Percentiles rank a stretch among this genome's conserved stretches.
Conservation (phyloP, 2,797 vertebrate species). For the Phataginus tetradactyla region DNA sequence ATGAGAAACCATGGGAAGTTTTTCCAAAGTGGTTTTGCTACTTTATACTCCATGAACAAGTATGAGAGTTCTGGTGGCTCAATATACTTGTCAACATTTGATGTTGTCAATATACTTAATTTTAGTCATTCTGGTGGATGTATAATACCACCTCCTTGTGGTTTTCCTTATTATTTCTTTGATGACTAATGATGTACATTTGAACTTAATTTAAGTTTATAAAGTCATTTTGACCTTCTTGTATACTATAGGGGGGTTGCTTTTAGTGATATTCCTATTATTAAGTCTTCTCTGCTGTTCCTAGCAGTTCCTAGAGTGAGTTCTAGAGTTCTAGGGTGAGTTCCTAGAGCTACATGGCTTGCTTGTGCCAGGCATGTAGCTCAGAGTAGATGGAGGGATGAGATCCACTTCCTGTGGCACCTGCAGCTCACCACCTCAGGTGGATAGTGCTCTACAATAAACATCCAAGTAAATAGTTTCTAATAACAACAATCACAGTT, state of each 20-base stretch:
- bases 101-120: not conserved
- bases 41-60: not conserved
- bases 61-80: not conserved
- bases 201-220: not conserved
- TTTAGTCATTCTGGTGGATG: not conserved
- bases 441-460: too few species aligned
- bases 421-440: not conserved
- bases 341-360: not conserved
- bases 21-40: not conserved
- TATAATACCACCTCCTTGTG: not conserved
- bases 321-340: too few species aligned
- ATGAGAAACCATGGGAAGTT: not conserved
- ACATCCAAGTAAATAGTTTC: not conserved
- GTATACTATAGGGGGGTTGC: not conserved
- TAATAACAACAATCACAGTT: not conserved
- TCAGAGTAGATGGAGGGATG: not conserved
- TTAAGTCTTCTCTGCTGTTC: not conserved
- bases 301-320: too few species aligned
- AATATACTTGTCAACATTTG: not conserved
- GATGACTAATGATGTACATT: not conserved
- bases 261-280: not conserved
- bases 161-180: not conserved
- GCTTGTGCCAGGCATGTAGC: not conserved
- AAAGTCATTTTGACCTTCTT: not conserved
- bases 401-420: not conserved